These are phyloP conservation scores for Plagodis dolabraria DNA, from an alignment of 2,888 invertebrate species.

Conservation along the genomic window DNA sequence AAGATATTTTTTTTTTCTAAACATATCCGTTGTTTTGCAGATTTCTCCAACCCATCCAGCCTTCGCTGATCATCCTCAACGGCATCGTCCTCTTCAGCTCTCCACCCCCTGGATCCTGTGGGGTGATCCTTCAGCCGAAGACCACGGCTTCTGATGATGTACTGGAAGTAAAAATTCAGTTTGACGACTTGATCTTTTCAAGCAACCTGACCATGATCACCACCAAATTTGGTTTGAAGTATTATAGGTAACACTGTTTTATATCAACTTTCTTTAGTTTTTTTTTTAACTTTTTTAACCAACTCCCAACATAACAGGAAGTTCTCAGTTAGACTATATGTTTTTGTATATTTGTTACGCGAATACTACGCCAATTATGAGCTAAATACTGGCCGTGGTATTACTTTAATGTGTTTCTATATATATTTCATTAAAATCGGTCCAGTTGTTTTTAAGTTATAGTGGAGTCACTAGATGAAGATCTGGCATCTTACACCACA, in stretches of 20 bases:
- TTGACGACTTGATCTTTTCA: conserved; percentile 31
- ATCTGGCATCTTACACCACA: too few relatives aligned
- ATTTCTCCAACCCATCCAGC: conserved; percentile 62
- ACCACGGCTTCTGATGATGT: conserved; percentile 47
- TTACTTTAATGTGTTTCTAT: too few relatives aligned
- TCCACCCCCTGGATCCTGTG: conserved; percentile 67
- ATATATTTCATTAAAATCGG: too few relatives aligned
- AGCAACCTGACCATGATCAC: conserved; percentile 41
- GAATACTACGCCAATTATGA: too few relatives aligned
- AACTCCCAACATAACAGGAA: too few relatives aligned
- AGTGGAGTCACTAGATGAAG: too few relatives aligned
- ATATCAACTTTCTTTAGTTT: too few relatives aligned
- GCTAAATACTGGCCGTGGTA: too few relatives aligned
- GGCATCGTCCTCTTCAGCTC: conserved; percentile 64
- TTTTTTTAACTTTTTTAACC: too few relatives aligned
- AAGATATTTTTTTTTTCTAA: not conserved
- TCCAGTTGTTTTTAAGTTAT: too few relatives aligned
- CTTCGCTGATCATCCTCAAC: conserved; percentile 62
- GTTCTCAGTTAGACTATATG: too few relatives aligned
- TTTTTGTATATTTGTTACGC: too few relatives aligned
- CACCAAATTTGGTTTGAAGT: conserved; percentile 44
- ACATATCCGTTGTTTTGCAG: conserved; percentile 44
- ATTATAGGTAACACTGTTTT: conserved; percentile 60
- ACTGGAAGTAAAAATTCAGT: conserved; percentile 42
- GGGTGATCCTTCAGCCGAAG: conserved; percentile 63